Base-by-base conservation (phyloP, 1,140 invertebrate species). In the Yoshiicerus persimilis region DNA sequence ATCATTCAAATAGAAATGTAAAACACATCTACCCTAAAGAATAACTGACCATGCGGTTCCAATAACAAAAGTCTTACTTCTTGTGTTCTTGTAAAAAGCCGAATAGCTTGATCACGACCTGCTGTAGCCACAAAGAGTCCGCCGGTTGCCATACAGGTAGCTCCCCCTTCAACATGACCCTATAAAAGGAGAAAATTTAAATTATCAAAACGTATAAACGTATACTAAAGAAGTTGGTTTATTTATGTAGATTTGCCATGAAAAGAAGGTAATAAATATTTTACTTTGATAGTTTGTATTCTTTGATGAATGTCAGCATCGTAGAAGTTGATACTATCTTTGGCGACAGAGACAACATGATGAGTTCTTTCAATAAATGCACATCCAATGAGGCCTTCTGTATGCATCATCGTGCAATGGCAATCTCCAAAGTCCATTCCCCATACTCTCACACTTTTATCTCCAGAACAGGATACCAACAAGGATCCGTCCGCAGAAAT, bases 391-490 rank as follows among this genome's bases (percentile, higher is more conserved):
- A 90, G 62, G 6, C 90, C 90, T 38, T 90, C 90, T 8, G 86
- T 70, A 47, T 90, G 88, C 20, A 97, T 96, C 86, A 96, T 93
- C 0, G 96, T 96, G 90, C 95, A 95, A 92, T 97, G 96, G 91
- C 98, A 99, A 93, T 99, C 98, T 25, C 99, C 99, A 93, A 99
- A 99, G 93, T 99, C 98, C 92, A 99, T 94, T 70, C 98, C 98
- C 98, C 98, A 99, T 89, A 99, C 96, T 94, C 99, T 99, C 5
- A 99, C 95, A 92, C 98, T 99, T 27, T 98, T 94, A 93, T 99
- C 99, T 0, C 96, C 96, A 23, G 98, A 99, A 30, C 98, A 98
- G 0, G 98, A 99, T 2, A 95, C 97, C 88, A 99, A 96, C 1
- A 99, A 91, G 2, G 95, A 95, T 0, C 96, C 97, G 93, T 99